phyloP scores from a whole-genome alignment of 2,888 invertebrate species.

The Eudasyphora cyanicolor region DNA sequence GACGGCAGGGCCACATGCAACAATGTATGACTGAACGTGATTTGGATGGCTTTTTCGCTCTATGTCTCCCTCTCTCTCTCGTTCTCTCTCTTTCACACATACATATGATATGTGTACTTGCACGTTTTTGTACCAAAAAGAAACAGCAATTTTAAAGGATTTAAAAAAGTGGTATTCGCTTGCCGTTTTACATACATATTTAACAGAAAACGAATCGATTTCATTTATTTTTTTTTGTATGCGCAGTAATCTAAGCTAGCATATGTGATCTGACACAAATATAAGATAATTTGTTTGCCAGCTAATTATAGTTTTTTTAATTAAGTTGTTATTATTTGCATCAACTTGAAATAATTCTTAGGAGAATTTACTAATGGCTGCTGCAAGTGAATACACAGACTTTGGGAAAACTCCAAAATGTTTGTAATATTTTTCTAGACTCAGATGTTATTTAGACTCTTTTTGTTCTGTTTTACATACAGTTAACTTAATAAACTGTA shows the following conservation, averaged over 20 bases:
- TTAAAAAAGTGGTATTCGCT: not conserved
- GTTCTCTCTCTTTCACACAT: not conserved
- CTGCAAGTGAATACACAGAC: too few species aligned
- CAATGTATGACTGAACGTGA: conserved; percentile 15
- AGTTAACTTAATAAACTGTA: too few species aligned
- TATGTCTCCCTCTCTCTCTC: not conserved
- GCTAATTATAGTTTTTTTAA: too few species aligned
- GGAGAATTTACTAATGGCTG: too few species aligned
- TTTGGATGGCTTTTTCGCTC: not conserved
- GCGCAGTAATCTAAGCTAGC: not conserved
- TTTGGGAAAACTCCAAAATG: too few species aligned
- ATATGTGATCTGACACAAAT: not conserved
- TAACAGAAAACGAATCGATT: not conserved
- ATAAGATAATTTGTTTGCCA: not conserved
- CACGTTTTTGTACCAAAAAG: too few species aligned
- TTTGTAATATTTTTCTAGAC: too few species aligned
- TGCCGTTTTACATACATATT: not conserved
- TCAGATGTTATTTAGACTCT: too few species aligned
- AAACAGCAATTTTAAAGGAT: not conserved
- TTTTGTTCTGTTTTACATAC: too few species aligned
- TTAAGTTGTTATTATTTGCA: too few species aligned
- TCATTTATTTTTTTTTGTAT: not conserved
- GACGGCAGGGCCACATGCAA: conserved; percentile 15
- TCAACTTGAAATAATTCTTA: too few species aligned
- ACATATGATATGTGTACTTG: too few species aligned